phyloP scores from a whole-genome alignment of 2,113 vertebrate genomes.

The Chascanopsetta lugubris region DNA sequence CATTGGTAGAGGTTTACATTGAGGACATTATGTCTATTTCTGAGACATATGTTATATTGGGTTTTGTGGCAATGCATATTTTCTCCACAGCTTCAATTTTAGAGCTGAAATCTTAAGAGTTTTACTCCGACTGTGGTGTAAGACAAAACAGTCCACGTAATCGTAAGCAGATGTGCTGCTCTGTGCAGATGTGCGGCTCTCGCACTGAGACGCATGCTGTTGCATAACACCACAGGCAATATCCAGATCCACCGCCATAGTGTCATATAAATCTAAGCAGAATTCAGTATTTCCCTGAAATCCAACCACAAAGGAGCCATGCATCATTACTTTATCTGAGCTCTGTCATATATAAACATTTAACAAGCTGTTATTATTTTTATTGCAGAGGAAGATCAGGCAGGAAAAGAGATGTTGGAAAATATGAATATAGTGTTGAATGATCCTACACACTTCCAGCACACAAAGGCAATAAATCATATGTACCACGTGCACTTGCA shows the following conservation, averaged over 20 bases:
- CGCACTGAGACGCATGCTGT: slow-evolving; percentile 12
- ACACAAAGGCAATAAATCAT: not conserved
- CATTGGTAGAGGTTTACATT: not conserved
- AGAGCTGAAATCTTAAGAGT: slow-evolving; percentile 4
- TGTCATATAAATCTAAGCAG: slow-evolving; percentile 26
- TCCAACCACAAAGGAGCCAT: slow-evolving; percentile 22
- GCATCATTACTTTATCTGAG: slow-evolving; percentile 12
- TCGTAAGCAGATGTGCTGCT: slow-evolving; percentile 52
- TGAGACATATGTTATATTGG: not conserved
- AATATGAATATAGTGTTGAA: not conserved
- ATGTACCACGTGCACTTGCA: not conserved
- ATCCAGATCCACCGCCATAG: slow-evolving; percentile 17
- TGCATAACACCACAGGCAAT: slow-evolving; percentile 18
- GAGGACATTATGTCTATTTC: not conserved
- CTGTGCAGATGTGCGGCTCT: slow-evolving; percentile 39
- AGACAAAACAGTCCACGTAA: slow-evolving; percentile 32
- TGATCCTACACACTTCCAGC: not conserved
- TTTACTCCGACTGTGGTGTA: slow-evolving; percentile 24
- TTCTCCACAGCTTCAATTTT: slow-evolving; percentile 10
- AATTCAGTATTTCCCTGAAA: slow-evolving; percentile 33
- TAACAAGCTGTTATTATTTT: slow-evolving; percentile 5
- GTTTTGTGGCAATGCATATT: not conserved
- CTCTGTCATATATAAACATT: slow-evolving; percentile 3
- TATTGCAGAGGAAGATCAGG: not conserved
- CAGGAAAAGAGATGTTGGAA: slow-evolving; percentile 17